A percentile compares a stretch with the other conserved stretches of the same genome.
Evolutionary conservation across 2,888 invertebrate genomes (phyloP).

Genomic region (Macroteleia sp.): DNA sequence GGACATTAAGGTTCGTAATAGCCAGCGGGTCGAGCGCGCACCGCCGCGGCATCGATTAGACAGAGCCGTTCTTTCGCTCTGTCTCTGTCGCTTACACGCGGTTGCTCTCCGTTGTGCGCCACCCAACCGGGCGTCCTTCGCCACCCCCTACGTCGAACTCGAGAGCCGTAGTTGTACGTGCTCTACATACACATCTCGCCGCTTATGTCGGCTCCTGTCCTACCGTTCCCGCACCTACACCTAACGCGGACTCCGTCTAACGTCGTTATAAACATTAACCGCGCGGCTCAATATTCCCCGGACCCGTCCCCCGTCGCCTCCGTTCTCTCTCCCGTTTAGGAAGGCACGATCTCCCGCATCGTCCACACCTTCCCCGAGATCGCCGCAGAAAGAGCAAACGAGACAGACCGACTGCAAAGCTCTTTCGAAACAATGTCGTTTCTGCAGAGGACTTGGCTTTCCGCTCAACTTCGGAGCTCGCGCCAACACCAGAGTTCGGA

Average conservation of each 20-base stretch:
- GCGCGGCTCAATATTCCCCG: conserved; percentile 83
- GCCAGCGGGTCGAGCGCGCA: conserved; percentile 83
- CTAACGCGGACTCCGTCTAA: conserved; percentile 77
- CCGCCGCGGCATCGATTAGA: conserved; percentile 84
- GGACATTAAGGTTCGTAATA: conserved; percentile 84
- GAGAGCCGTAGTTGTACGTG: conserved; percentile 81
- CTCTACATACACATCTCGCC: conserved; percentile 81
- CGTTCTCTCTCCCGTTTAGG: conserved; percentile 5
- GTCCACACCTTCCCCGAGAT: conserved; percentile 65
- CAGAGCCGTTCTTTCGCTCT: conserved; percentile 73
- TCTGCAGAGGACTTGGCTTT: conserved; percentile 12
- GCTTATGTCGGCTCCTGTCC: conserved; percentile 79
- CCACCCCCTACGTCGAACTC: conserved; percentile 78
- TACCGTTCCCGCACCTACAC: conserved; percentile 69
- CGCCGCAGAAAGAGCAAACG: conserved; percentile 20
- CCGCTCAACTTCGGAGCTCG: conserved; percentile 8
- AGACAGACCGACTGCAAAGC: conserved; percentile 26
- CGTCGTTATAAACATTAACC: conserved; percentile 84
- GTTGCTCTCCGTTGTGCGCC: conserved; percentile 42
- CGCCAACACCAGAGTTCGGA: too few relatives aligned
- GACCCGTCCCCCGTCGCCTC: conserved; percentile 71
- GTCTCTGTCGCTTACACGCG: conserved; percentile 55
- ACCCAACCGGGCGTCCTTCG: conserved; percentile 69
- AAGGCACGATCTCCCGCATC: conserved; percentile 24
- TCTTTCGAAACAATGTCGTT: conserved; percentile 39